Conservation (phyloP, 2,113 vertebrate genomes). For the Poecile atricapillus region DNA sequence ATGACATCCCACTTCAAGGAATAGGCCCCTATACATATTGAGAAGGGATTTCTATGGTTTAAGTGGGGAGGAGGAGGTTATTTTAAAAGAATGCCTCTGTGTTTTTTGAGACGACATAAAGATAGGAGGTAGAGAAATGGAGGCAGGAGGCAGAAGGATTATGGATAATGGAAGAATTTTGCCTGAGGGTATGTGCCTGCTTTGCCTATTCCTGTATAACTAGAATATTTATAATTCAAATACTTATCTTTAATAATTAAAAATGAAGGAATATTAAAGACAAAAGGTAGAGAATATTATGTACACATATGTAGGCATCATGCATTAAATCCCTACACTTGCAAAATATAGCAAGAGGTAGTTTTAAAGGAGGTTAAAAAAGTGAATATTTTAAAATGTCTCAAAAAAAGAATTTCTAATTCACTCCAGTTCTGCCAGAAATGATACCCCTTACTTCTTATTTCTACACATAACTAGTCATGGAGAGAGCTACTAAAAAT, state of each 20-base stretch:
- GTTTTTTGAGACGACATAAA: constrained; percentile 93
- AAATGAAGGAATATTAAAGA: constrained; percentile 97
- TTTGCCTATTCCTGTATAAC: constrained; percentile 99
- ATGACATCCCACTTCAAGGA: constrained; percentile 99
- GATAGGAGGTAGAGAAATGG: constrained; percentile 93
- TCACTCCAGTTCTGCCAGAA: constrained; percentile 76
- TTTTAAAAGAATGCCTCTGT: constrained; percentile 95
- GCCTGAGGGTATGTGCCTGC: constrained; percentile 97
- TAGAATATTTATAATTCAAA: constrained; percentile 99
- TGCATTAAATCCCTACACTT: constrained; percentile 84
- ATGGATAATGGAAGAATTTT: constrained; percentile 99
- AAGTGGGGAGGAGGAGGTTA: constrained; percentile 87
- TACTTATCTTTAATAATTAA: constrained; percentile 99
- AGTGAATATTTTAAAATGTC: constrained; percentile 78
- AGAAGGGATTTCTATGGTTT: constrained; percentile 89
- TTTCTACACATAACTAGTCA: constrained; percentile 70
- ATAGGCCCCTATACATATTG: constrained; percentile 91
- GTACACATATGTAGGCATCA: constrained; percentile 83
- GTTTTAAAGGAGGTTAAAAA: constrained; percentile 81
- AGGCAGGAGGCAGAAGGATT: constrained; percentile 98
- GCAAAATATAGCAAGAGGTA: constrained; percentile 80
- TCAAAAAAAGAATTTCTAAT: constrained; percentile 81
- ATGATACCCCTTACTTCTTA: constrained; percentile 72
- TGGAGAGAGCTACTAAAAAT: constrained; percentile 75
- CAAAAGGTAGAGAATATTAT: constrained; percentile 91